Evolutionary conservation across 2,113 vertebrate genomes (phyloP), one percentile per base, ranked within the genome.

Genomic region (Irena cyanogastra): DNA sequence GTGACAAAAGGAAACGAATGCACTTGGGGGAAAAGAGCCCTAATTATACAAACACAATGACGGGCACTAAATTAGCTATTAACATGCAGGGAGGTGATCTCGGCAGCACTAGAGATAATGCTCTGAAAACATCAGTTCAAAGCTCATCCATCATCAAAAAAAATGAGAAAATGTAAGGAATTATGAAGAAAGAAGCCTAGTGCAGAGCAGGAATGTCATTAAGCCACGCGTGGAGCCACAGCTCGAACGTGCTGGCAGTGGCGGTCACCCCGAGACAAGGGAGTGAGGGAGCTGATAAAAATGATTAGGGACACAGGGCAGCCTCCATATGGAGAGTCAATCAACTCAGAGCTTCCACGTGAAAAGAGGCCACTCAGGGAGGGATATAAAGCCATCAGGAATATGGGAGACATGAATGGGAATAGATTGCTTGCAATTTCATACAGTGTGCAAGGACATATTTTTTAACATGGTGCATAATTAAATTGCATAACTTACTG

Each of bases 31-130:
- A 88, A 83, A 92, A 86, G 90, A 94, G 86, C 76, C 92, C 92
- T 95, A 96, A 96, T 97, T 97, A 96, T 89, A 83, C 92, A 86
- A 95, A 95, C 90, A 95, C 94, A 95, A 83, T 74, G 95, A 95
- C 81, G 89, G 93, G 95, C 86, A 89, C 94, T 96, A 96, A 97
- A 97, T 94, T 94, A 96, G 96, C 94, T 94, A 93, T 96, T 97
- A 96, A 97, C 94, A 97, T 97, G 95, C 95, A 83, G 93, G 95
- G 96, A 95, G 90, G 95, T 94, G 94, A 96, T 94, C 90, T 86
- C 70, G 0, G 59, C 90, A 81, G 95, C 88, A 65, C 86, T 77
- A 42, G 79, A 90, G 92, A 92, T 83, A 96, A 95, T 80, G 86
- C 86, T 89, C 88, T 89, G 94, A 90, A 95, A 95, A 96, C 95